Percentiles rank a stretch among this genome's conserved stretches.
Evolutionary conservation across 2,888 invertebrate genomes (phyloP).

Genomic region (Agrochola circellaris): DNA sequence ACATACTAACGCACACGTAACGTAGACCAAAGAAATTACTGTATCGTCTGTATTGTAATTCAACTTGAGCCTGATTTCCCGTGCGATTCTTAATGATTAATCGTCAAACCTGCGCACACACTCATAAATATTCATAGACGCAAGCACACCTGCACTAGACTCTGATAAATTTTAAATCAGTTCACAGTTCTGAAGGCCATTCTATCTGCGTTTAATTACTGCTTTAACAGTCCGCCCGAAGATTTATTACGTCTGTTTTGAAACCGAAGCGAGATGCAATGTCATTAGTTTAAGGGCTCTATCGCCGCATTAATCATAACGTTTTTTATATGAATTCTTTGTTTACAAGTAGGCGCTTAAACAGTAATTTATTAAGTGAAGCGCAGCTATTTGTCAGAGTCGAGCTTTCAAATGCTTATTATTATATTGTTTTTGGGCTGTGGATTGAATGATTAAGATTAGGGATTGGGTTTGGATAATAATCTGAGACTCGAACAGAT

Average conservation of each 20-base stretch:
- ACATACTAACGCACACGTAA: slow-evolving; percentile 38
- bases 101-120: slow-evolving; percentile 49
- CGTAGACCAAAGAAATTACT: slow-evolving; percentile 14
- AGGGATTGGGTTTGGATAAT: slow-evolving; percentile 18
- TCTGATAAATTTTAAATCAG: slow-evolving; percentile 64
- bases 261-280: slow-evolving; percentile 78
- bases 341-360: slow-evolving; percentile 74
- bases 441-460: slow-evolving; percentile 46
- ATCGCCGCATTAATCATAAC: slow-evolving; percentile 79
- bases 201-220: slow-evolving; percentile 64
- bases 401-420: slow-evolving; percentile 58
- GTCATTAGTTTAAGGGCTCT: slow-evolving; percentile 82
- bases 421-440: slow-evolving; percentile 48
- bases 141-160: slow-evolving; percentile 45
- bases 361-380: slow-evolving; percentile 74
- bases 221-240: slow-evolving; percentile 70
- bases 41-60: slow-evolving; percentile 28
- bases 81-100: slow-evolving; percentile 50
- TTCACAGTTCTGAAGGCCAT: slow-evolving; percentile 52
- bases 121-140: slow-evolving; percentile 32
- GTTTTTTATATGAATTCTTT: slow-evolving; percentile 75
- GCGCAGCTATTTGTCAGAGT: slow-evolving; percentile 71
- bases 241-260: slow-evolving; percentile 81
- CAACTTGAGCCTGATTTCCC: slow-evolving; percentile 26
- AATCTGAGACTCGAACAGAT: slow-evolving; percentile 12